A percentile compares a stretch with the other conserved stretches of the same genome.
phyloP scores from a whole-genome alignment of 2,113 vertebrate species.

The Nanorana parkeri region DNA sequence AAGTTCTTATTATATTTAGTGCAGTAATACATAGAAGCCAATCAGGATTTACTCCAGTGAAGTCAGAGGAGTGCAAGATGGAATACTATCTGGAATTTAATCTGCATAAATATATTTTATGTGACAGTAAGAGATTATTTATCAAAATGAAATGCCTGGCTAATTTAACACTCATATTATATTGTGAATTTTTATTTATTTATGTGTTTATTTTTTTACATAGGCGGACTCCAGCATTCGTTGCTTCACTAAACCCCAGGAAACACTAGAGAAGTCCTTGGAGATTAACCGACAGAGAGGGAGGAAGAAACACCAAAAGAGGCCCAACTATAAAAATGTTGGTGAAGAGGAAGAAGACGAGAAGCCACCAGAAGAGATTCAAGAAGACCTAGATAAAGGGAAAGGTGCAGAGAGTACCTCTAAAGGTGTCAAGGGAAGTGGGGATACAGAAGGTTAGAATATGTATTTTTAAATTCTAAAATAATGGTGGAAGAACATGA shows the following conservation, averaged over 20 bases:
- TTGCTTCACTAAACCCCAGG: constrained; percentile 90
- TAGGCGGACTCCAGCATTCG: constrained; percentile 78
- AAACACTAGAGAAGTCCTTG: constrained; percentile 92
- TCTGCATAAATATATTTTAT: too few relatives aligned
- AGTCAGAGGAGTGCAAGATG: too few relatives aligned
- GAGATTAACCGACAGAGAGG: constrained; percentile 93
- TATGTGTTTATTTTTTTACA: neutral
- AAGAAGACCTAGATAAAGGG: constrained; percentile 77
- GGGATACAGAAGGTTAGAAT: constrained; percentile 91
- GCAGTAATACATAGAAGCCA: too few relatives aligned
- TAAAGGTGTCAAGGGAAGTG: constrained; percentile 87
- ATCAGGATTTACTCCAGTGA: too few relatives aligned
- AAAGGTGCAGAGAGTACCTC: constrained; percentile 86
- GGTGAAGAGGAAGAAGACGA: constrained; percentile 97
- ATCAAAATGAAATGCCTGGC: too few relatives aligned
- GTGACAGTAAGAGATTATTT: too few relatives aligned
- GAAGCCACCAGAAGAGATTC: constrained; percentile 76
- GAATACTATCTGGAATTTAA: too few relatives aligned
- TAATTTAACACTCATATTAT: too few relatives aligned
- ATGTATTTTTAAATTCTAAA: neutral
- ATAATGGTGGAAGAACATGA: neutral
- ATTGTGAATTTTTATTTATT: neutral
- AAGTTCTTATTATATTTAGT: too few relatives aligned
- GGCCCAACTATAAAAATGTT: constrained; percentile 98
- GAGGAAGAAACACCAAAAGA: constrained; percentile 88